Conservation (phyloP, 2,113 vertebrate species). For the Cichladusa arquata region DNA sequence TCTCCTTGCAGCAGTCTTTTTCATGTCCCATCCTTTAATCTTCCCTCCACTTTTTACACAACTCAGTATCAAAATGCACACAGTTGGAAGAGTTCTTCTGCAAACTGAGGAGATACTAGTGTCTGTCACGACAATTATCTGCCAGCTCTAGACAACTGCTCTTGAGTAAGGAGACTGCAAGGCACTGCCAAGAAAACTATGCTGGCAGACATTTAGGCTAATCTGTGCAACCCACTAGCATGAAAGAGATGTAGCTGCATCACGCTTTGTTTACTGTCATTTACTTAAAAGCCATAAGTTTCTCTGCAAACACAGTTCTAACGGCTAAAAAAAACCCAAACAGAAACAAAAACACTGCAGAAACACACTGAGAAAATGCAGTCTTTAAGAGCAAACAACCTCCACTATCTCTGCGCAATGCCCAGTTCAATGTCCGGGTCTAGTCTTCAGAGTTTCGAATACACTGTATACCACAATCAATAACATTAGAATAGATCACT, state of each 20-base stretch:
- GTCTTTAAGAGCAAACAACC: background rate
- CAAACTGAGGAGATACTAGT: background rate
- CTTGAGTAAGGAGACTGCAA: background rate
- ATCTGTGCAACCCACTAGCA: background rate
- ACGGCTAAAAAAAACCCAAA: background rate
- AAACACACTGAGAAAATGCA: background rate
- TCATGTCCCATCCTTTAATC: background rate
- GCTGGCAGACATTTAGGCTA: background rate
- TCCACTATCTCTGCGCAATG: background rate
- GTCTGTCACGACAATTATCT: background rate
- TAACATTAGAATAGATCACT: background rate
- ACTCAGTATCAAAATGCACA: background rate
- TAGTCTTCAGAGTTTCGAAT: background rate
- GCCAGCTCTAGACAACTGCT: constrained; percentile 23
- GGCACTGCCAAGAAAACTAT: background rate
- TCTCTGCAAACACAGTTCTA: background rate
- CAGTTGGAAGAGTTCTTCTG: background rate
- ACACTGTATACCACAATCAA: background rate
- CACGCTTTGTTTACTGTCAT: background rate
- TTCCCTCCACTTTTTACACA: background rate
- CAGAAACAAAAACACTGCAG: background rate
- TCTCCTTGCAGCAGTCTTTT: background rate
- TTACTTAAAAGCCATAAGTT: constrained; percentile 2
- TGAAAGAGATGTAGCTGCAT: background rate
- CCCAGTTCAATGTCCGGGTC: background rate